Conservation (phyloP, 1,140 invertebrate genomes). For the Antheraea pernyi region DNA sequence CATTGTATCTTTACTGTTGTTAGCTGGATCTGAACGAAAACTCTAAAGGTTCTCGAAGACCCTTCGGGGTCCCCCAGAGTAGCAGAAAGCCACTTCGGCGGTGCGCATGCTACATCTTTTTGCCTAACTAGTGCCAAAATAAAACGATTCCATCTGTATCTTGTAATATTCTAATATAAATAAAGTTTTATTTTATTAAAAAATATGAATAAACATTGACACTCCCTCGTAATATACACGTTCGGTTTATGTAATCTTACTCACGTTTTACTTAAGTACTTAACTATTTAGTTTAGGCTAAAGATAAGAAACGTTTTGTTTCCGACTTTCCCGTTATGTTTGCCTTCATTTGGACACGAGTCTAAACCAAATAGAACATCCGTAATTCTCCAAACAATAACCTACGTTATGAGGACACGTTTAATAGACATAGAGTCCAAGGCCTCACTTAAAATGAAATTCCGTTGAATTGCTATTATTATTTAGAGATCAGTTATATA, state of each 20-base stretch:
- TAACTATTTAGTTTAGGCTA: conserved; percentile 14
- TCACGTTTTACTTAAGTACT: conserved; percentile 9
- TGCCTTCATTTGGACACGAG: conserved; percentile 4
- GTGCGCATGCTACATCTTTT: too few relatives aligned
- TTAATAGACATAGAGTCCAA: not conserved
- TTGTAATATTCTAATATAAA: too few relatives aligned
- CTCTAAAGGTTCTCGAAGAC: too few relatives aligned
- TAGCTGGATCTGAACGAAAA: too few relatives aligned
- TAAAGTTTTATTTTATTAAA: not conserved
- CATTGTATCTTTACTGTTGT: too few relatives aligned
- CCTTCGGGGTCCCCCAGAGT: too few relatives aligned
- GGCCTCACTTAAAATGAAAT: not conserved
- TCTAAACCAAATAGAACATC: conserved; percentile 3
- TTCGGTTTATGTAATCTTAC: conserved; percentile 4
- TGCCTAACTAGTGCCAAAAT: too few relatives aligned
- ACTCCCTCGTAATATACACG: conserved; percentile 7
- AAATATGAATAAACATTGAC: conserved; percentile 6
- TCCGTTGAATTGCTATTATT: too few relatives aligned
- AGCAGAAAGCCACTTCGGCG: too few relatives aligned
- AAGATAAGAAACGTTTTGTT: conserved; percentile 11
- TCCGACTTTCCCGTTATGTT: conserved; percentile 6
- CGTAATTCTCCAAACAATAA: conserved; percentile 9
- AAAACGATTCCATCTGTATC: too few relatives aligned
- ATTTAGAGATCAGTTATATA: not conserved
- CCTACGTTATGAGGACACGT: not conserved